Base-by-base conservation (phyloP, 2,113 vertebrate species). In the Solea solea region DNA sequence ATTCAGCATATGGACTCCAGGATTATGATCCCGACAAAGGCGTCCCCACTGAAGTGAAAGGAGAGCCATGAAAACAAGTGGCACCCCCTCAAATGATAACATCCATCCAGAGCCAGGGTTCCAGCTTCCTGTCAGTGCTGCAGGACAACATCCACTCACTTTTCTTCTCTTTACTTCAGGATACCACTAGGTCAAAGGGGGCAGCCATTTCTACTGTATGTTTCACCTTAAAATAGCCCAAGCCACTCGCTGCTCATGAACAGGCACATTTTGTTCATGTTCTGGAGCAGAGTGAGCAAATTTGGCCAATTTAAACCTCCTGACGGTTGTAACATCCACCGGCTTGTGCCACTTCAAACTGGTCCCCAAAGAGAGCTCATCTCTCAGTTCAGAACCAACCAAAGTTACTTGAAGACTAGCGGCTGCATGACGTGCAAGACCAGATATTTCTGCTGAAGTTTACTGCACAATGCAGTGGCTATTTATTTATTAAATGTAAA, bases 1-100 rank as follows among this genome's bases (percentile, higher is more conserved):
- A 99, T 98, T 91, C 97, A 98, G 91, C 96, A 97, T 74, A 98
- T 98, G 97, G 97, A 99, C 41, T 98, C 96, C 74, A 95, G 97
- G 89, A 97, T 98, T 75, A 99, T 99, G 97, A 98, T 98, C 87
- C 97, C 97, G 0, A 93, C 91, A 12, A 92, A 93, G 53, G 87
- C 91, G 1, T 94, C 93, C 0, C 92, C 93, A 0, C 60, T 94
- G 72, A 65, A 94, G 88, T 94, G 67, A 90, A 16, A 53, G 2
- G 40, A 69, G 34, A 44, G 21, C 21, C 10, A 4, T 62, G 55
- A 59, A 12, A 53, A 62, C 0, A 15, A 64, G 62, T 58, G 56
- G 25, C 48, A 51, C 62, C 71, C 13, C 44, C 74, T 40, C 34
- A 55, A 85, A 76, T 70, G 70, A 78, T 57, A 64, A 68, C 66